These are phyloP conservation scores for Melipona bicolor DNA, from an alignment of 2,888 invertebrate genomes.

Conservation along the genomic window DNA sequence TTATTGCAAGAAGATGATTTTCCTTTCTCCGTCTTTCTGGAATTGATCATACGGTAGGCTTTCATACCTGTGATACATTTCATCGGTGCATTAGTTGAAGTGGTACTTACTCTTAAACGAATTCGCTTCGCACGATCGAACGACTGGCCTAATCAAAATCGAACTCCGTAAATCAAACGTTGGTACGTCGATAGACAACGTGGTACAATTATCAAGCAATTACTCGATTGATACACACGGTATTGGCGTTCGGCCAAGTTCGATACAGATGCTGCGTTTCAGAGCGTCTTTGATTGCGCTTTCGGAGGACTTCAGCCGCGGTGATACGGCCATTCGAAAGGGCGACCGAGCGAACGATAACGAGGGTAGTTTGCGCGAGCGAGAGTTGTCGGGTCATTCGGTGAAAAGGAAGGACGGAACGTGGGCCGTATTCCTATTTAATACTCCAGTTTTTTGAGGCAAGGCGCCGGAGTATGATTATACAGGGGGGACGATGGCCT, in stretches of 20 bases:
- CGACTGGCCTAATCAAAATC: background rate
- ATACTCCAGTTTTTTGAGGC: constrained; percentile 37
- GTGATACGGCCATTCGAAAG: constrained; percentile 3
- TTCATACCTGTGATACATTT: too few relatives aligned
- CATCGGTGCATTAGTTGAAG: too few relatives aligned
- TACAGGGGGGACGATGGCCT: constrained; percentile 52
- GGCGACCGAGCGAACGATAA: constrained; percentile 16
- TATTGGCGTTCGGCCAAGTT: background rate
- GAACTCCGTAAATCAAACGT: background rate
- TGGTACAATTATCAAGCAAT: background rate
- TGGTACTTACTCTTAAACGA: too few relatives aligned
- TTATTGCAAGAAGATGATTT: too few relatives aligned
- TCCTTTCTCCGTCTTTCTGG: too few relatives aligned
- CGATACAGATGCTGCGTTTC: background rate
- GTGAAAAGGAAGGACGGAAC: constrained; percentile 6
- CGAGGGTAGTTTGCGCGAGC: constrained; percentile 22
- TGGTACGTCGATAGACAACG: background rate
- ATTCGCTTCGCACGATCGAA: background rate
- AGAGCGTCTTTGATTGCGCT: constrained; percentile 6
- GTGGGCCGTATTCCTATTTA: constrained; percentile 34
- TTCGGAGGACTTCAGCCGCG: too few relatives aligned
- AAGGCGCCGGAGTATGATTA: constrained; percentile 50
- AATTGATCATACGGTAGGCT: too few relatives aligned
- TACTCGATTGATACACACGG: constrained; percentile 1
- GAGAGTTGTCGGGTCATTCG: background rate